Evolutionary conservation across 92 coral and sea anemone species (phyloP), one percentile per base, ranked within the genome.

Genomic region (Micromussa lordhowensis): DNA sequence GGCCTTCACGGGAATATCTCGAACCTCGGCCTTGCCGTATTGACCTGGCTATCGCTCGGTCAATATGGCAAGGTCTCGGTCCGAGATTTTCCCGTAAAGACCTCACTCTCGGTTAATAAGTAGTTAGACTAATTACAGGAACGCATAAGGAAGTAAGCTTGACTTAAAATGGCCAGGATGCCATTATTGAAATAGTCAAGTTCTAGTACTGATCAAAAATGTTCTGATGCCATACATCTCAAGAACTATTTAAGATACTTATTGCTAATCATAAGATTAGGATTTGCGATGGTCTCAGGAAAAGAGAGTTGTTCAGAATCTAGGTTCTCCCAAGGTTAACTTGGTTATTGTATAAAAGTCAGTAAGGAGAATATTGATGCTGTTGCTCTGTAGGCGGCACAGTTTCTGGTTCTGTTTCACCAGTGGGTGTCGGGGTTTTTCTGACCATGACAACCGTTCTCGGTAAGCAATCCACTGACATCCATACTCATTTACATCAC

Each of bases 391-490:
- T 36, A 68, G 85, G 85, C 74, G 85, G 85, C 74, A 69, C 76
- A 48, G 74, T 68, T 29, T 86, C 89, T n/a, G 89, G 89, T 86
- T 77, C 89, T 17, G 68, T 66, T 30, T 9, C 76, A 3, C 82
- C 89, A 4, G 83, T 86, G 9, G 51, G 68, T 64, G 26, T 38
- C 17, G 89, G 89, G 36, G 77, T 86, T 44, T 63, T 48, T 86
- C 89, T 38, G 34, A 30, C 77, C 48, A 7, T 86, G 32, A 3
- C 83, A 63, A 48, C 44, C 24, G 75, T 72, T 5, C 68, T 86
- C 51, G 89, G 89, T 86, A 64, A 26, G 89, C 74, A 29, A 84
- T 61, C 64, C 78, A 49, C 26, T 64, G 35, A 38, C 79, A 49
- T 48, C 35, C 81, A 77, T 3, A 21, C 18, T 31, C 40, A 14